These are phyloP conservation scores for Myathropa florea DNA, from an alignment of 2,888 invertebrate genomes.

Conservation along the genomic window DNA sequence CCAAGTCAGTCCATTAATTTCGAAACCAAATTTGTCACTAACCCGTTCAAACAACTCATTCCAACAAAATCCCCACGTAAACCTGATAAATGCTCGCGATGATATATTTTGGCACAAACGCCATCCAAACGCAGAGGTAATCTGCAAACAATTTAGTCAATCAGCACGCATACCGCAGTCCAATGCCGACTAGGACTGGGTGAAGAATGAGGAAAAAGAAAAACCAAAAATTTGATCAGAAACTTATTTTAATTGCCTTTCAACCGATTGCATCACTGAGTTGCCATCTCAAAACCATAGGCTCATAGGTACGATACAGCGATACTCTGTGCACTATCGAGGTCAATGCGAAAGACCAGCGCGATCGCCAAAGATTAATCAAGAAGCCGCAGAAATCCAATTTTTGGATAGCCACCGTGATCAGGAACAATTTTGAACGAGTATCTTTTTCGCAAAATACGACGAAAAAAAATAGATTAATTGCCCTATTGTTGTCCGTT, in stretches of 20 bases:
- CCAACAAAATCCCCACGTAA: neutral
- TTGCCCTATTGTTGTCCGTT: conserved; percentile 59
- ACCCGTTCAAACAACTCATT: neutral
- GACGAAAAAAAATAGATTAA: conserved; percentile 50
- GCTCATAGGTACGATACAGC: conserved; percentile 27
- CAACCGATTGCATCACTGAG: conserved; percentile 39
- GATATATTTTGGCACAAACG: conserved; percentile 34
- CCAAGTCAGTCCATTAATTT: neutral
- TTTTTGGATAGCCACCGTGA: conserved; percentile 29
- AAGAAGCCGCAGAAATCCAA: conserved; percentile 59
- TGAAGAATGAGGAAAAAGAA: neutral
- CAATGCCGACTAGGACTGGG: conserved; percentile 35
- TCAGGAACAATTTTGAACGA: neutral
- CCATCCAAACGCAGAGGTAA: neutral
- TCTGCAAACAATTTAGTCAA: conserved; percentile 10
- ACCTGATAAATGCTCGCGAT: conserved; percentile 18
- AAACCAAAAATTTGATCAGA: neutral
- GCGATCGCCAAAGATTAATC: conserved; percentile 43
- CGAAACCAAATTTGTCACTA: neutral
- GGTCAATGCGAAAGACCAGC: conserved; percentile 59
- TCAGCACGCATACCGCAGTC: conserved; percentile 31
- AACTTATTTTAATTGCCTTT: conserved; percentile 58
- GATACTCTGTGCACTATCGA: conserved; percentile 45
- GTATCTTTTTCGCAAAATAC: conserved; percentile 21
- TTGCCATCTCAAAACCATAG: conserved; percentile 27